phyloP scores from a whole-genome alignment of 2,888 invertebrate genomes.

The Coenonympha glycerion region DNA sequence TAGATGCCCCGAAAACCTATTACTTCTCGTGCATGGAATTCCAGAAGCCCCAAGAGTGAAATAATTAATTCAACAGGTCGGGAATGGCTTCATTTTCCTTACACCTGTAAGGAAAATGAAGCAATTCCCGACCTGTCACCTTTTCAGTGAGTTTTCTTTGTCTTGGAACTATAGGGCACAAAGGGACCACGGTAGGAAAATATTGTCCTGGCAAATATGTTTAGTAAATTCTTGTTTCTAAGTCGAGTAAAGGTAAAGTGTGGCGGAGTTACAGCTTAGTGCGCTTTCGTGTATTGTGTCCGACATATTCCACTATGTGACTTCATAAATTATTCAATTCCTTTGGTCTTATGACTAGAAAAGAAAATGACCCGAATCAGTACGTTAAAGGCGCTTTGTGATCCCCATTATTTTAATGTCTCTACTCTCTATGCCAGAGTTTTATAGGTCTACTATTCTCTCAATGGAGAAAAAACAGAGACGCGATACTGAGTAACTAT shows the following conservation, averaged over 20 bases:
- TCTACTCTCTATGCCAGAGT: no score
- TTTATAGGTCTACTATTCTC: no score
- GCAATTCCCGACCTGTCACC: conserved; percentile 26
- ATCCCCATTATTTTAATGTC: no score
- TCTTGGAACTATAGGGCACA: conserved; percentile 9
- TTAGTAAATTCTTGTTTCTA: conserved; percentile 3
- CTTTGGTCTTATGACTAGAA: background rate
- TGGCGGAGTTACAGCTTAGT: background rate
- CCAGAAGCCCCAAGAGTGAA: background rate
- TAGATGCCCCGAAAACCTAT: no score
- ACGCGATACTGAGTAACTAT: no score
- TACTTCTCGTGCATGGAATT: no score
- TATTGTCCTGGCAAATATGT: conserved; percentile 16
- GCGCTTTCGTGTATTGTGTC: background rate
- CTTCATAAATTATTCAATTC: background rate
- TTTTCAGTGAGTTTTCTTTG: conserved; percentile 19
- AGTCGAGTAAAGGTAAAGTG: background rate
- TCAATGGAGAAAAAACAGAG: no score
- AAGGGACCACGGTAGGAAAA: conserved; percentile 10
- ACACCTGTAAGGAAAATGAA: no score
- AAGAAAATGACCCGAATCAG: no score
- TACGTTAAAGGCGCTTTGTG: no score
- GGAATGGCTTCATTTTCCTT: conserved; percentile 17
- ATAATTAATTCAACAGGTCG: conserved; percentile 16
- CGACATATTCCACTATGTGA: background rate